These are phyloP conservation scores for Trypoxylus dichotomus DNA, from an alignment of 1,140 invertebrate genomes.

Conservation along the genomic window DNA sequence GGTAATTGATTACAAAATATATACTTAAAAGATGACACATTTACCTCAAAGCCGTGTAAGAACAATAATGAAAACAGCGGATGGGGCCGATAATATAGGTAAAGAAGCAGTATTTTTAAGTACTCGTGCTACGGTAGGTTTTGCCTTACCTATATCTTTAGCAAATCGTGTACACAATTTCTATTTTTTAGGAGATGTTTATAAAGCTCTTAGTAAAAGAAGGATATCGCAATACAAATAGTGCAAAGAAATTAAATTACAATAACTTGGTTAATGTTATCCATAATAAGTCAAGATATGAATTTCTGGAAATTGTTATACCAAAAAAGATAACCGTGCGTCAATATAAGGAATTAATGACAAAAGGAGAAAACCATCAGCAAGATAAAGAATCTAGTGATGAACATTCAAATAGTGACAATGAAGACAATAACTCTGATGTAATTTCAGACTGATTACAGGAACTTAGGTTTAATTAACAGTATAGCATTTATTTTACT, in stretches of 20 bases:
- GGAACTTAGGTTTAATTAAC: not conserved
- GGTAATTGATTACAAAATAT: too few species aligned
- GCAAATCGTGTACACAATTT: not conserved
- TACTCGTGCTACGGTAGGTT: conserved; percentile 11
- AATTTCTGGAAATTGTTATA: conserved; percentile 25
- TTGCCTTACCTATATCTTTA: too few species aligned
- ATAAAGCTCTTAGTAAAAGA: conserved; percentile 27
- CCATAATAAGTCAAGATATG: conserved; percentile 9
- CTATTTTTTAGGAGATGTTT: conserved; percentile 26
- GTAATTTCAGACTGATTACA: conserved; percentile 2
- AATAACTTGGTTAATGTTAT: conserved; percentile 29
- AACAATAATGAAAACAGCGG: conserved; percentile 31
- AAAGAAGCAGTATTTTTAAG: conserved; percentile 22
- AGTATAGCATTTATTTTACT: not conserved
- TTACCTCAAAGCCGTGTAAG: conserved; percentile 11
- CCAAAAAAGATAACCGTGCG: conserved; percentile 20
- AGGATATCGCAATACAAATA: conserved; percentile 4
- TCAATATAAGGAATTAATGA: conserved; percentile 24
- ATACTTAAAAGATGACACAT: conserved; percentile 14
- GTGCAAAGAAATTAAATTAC: conserved; percentile 25
- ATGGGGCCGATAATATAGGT: conserved; percentile 19
- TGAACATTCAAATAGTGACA: not conserved
- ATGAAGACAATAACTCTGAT: not conserved
- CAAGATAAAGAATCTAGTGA: not conserved
- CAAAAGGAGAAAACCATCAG: not conserved